Evolutionary conservation across 1,140 invertebrate genomes (phyloP).

Genomic region (Belonocnema kinseyi): DNA sequence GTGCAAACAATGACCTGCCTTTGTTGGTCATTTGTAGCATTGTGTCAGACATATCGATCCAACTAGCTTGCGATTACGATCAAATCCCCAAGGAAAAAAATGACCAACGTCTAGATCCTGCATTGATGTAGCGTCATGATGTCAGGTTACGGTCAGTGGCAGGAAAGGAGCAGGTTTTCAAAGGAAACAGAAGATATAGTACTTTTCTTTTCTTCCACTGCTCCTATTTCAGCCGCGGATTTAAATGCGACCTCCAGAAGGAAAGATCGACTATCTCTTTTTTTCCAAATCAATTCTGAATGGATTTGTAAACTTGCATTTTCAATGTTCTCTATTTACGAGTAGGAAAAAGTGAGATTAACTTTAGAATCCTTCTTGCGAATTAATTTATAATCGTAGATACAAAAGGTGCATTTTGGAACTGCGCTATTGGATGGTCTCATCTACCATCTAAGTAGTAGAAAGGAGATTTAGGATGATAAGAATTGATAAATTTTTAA

Average conservation of each 20-base stretch:
- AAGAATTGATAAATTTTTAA: too few species aligned
- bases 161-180: constrained; percentile 25
- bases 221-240: constrained; percentile 28
- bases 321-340: too few species aligned
- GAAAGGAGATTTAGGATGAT: too few species aligned
- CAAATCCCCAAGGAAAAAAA: constrained; percentile 13
- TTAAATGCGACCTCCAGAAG: not conserved
- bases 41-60: constrained; percentile 19
- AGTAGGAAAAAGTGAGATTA: too few species aligned
- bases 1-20: constrained; percentile 7
- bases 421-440: too few species aligned
- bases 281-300: not conserved
- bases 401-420: too few species aligned
- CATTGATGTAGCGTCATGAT: constrained; percentile 14
- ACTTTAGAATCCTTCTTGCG: too few species aligned
- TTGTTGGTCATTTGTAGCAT: constrained; percentile 37
- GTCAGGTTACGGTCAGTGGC: constrained; percentile 15
- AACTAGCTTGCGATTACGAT: constrained; percentile 15
- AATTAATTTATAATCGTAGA: too few species aligned
- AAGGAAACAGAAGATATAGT: constrained; percentile 25
- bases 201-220: constrained; percentile 14
- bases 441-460: too few species aligned
- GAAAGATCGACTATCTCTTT: not conserved
- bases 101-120: constrained; percentile 8
- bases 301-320: not conserved